These are phyloP conservation scores for Kryptolebias ocellatus DNA, from an alignment of 2,797 vertebrate species.

Conservation along the genomic window DNA sequence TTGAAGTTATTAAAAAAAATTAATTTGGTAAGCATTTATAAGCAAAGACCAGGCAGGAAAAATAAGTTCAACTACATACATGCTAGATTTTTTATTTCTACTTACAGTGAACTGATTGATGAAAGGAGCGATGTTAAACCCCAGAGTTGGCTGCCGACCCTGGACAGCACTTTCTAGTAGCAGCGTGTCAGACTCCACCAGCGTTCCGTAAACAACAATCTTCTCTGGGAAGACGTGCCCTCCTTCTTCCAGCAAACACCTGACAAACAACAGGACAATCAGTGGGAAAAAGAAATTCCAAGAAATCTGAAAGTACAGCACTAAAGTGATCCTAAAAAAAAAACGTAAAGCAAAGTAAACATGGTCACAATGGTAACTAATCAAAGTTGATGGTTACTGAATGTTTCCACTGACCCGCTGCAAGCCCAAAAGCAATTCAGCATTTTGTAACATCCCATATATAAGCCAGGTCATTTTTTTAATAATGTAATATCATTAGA, in stretches of 20 bases:
- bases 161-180: conserved; percentile 93
- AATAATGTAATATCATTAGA: too few species aligned
- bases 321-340: neutral
- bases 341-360: neutral
- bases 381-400: neutral
- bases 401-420: neutral
- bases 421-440: neutral
- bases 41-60: neutral
- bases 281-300: neutral
- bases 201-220: conserved; percentile 89
- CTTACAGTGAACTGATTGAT: conserved; percentile 98
- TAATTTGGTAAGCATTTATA: neutral
- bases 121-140: conserved; percentile 93
- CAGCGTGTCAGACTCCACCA: conserved; percentile 91
- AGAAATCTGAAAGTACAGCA: neutral
- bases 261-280: conserved; percentile 45
- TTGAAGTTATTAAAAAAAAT: too few species aligned
- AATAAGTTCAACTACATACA: neutral
- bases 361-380: neutral
- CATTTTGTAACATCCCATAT: neutral
- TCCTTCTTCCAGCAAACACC: conserved; percentile 92
- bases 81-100: neutral
- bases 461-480: too few species aligned
- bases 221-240: conserved; percentile 92
- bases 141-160: conserved; percentile 91